phyloP scores from a whole-genome alignment of 2,797 vertebrate genomes.

The Pangasius krempfi region DNA sequence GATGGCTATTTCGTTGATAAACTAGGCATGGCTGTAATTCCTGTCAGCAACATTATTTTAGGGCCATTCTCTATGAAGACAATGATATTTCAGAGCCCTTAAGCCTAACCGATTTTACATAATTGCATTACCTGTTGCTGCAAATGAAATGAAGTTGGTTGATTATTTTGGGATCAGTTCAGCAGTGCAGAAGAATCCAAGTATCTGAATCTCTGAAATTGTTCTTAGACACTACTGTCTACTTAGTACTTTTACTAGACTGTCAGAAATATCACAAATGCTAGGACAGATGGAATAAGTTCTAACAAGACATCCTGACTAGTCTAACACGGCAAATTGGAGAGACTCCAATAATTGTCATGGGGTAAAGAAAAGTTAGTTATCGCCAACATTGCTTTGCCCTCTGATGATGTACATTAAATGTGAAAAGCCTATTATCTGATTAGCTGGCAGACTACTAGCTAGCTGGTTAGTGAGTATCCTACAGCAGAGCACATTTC shows the following conservation, averaged over 20 bases:
- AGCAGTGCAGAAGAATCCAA: background rate
- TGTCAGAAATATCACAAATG: background rate
- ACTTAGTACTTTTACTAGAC: background rate
- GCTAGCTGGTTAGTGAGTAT: background rate
- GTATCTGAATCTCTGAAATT: background rate
- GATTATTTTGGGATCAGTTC: background rate
- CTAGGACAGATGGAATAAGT: background rate
- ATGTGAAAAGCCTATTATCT: background rate
- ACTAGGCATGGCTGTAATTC: background rate
- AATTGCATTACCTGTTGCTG: background rate
- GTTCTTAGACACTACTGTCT: background rate
- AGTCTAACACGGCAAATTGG: background rate
- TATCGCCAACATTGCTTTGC: background rate
- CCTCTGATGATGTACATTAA: background rate
- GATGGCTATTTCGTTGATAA: background rate
- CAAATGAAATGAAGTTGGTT: background rate
- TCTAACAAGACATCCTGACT: background rate
- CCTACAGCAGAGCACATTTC: background rate
- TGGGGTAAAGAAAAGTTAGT: background rate
- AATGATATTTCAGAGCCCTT: background rate
- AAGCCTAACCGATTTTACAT: background rate
- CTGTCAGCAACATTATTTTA: background rate
- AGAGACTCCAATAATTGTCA: background rate
- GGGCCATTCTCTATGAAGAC: background rate
- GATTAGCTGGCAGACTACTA: background rate